Percentiles rank a stretch among this genome's conserved stretches.
Evolutionary conservation across 2,797 vertebrate genomes (phyloP).

Genomic region (Antennarius maculatus): DNA sequence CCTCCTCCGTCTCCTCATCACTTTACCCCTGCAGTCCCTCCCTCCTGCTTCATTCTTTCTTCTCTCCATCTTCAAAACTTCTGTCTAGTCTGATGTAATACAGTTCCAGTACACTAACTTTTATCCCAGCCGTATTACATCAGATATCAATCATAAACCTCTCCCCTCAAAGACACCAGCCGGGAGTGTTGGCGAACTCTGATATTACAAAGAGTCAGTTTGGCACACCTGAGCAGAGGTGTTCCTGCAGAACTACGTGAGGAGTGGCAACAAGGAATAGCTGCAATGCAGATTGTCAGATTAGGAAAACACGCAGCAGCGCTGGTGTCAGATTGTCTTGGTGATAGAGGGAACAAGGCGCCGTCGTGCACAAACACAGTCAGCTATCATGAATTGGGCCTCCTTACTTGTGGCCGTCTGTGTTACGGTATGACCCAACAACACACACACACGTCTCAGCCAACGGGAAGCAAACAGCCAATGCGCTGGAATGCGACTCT

Average conservation of each 20-base stretch:
- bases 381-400: conserved; percentile 66
- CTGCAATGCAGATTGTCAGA: conserved; percentile 54
- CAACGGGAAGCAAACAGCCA: conserved; percentile 27
- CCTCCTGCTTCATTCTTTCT: conserved; percentile 18
- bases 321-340: conserved; percentile 62
- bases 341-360: conserved; percentile 62
- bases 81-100: conserved; percentile 55
- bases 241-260: neutral
- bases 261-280: conserved; percentile 8
- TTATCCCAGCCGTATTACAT: conserved; percentile 52
- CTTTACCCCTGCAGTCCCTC: conserved; percentile 33
- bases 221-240: conserved; percentile 12
- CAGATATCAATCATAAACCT: conserved; percentile 46
- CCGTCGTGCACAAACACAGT: conserved; percentile 58
- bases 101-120: conserved; percentile 30
- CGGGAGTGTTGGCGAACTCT: conserved; percentile 8
- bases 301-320: conserved; percentile 48
- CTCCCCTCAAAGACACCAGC: conserved; percentile 18
- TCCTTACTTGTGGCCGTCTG: conserved; percentile 37
- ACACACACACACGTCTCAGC: conserved; percentile 33
- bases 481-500: conserved; percentile 30
- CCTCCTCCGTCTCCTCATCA: conserved; percentile 30
- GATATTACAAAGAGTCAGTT: conserved; percentile 26
- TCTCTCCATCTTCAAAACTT: conserved; percentile 15
- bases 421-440: conserved; percentile 29